phyloP scores from a whole-genome alignment of 2,888 invertebrate genomes.

The Eremobia ochroleuca region DNA sequence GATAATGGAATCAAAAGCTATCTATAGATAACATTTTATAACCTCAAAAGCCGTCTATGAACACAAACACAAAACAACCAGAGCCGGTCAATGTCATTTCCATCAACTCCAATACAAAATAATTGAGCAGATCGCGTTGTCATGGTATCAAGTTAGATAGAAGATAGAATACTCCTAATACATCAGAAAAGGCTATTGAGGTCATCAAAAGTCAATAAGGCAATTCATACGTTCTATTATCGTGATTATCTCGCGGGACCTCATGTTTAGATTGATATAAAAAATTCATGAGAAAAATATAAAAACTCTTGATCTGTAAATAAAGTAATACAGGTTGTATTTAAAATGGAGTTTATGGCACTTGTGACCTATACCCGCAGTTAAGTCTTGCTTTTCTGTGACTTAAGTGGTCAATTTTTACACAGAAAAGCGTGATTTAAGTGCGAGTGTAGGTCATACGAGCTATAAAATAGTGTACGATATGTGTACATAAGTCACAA shows the following conservation, averaged over 20 bases:
- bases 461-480: neutral
- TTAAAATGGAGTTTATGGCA: neutral
- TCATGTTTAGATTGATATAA: neutral
- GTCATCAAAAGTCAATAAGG: slow-evolving; percentile 31
- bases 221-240: slow-evolving; percentile 29
- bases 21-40: neutral
- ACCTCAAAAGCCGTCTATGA: neutral
- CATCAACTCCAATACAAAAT: slow-evolving; percentile 43
- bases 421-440: neutral
- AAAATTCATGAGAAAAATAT: neutral
- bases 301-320: neutral
- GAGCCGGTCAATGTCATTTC: slow-evolving; percentile 43
- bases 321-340: slow-evolving; percentile 11
- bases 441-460: neutral
- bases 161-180: neutral
- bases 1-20: neutral
- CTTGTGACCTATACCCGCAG: neutral
- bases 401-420: neutral
- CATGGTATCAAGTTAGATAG: slow-evolving; percentile 11
- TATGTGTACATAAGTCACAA: neutral
- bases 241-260: slow-evolving; percentile 4
- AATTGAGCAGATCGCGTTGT: slow-evolving; percentile 26
- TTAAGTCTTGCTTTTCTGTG: neutral
- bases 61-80: neutral
- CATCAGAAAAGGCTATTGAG: slow-evolving; percentile 43